phyloP scores from a whole-genome alignment of 2,797 vertebrate species.

The Serranus cabrilla region DNA sequence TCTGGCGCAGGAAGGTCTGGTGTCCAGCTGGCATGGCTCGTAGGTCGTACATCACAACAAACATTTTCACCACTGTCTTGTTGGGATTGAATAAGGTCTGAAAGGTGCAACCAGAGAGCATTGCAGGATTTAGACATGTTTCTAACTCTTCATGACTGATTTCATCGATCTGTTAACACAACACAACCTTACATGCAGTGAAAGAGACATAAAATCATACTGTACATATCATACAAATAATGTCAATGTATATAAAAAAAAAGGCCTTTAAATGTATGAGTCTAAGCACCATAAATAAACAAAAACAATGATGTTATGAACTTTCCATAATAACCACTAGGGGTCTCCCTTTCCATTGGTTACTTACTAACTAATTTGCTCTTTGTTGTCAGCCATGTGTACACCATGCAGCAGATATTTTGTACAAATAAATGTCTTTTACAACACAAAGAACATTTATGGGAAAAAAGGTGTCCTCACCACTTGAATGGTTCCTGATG shows the following conservation, averaged over 20 bases:
- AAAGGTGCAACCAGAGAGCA: conserved; percentile 38
- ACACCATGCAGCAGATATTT: conserved; percentile 12
- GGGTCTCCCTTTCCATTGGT: conserved; percentile 58
- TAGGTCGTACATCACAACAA: conserved; percentile 98
- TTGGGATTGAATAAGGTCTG: conserved; percentile 99
- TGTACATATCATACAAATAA: not conserved
- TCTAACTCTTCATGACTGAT: not conserved
- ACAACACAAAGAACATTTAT: not conserved
- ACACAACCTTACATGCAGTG: not conserved
- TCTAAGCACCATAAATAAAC: not conserved
- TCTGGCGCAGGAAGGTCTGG: conserved; percentile 99
- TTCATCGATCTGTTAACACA: not conserved
- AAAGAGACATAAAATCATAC: not conserved
- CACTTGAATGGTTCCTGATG: conserved; percentile 99
- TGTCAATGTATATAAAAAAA: too few relatives aligned
- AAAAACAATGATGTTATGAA: not conserved
- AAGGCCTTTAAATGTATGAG: not conserved
- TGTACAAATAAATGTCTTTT: not conserved
- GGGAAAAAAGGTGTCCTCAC: conserved; percentile 80
- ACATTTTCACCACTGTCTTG: conserved; percentile 99
- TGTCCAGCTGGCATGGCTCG: conserved; percentile 98
- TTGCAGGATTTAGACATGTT: conserved; percentile 6
- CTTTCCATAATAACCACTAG: conserved; percentile 71
- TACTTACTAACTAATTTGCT: conserved; percentile 18
- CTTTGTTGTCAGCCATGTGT: conserved; percentile 63